phyloP scores from a whole-genome alignment of 2,113 vertebrate genomes.

The Jaculus jaculus region DNA sequence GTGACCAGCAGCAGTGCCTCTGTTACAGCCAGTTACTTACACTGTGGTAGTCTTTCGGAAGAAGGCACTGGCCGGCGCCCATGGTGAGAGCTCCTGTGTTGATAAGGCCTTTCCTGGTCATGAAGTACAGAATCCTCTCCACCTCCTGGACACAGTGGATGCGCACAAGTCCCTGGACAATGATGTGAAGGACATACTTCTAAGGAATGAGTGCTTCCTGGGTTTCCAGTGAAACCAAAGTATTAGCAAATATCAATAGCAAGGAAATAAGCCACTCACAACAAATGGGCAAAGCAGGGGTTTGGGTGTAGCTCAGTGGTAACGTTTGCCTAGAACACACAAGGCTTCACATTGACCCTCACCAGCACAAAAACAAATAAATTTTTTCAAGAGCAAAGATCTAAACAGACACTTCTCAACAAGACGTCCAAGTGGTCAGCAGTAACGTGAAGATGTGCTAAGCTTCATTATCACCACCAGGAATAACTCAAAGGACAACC shows the following conservation, averaged over 20 bases:
- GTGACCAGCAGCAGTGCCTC: too few species aligned
- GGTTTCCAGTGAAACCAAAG: conserved; percentile 52
- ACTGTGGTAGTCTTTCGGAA: too few species aligned
- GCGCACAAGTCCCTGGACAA: conserved; percentile 94
- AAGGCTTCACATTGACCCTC: background rate
- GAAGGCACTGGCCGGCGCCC: too few species aligned
- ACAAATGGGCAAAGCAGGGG: background rate
- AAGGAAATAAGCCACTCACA: background rate
- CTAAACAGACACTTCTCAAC: background rate
- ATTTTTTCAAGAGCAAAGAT: background rate
- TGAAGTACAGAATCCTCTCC: conserved; percentile 94
- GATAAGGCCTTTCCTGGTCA: conserved; percentile 98
- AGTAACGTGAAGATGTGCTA: background rate
- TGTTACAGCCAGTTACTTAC: too few species aligned
- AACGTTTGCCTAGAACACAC: too few species aligned
- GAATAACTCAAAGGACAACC: background rate
- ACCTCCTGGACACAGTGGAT: conserved; percentile 96
- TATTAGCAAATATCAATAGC: conserved; percentile 9
- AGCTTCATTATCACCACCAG: background rate
- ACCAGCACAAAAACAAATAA: background rate
- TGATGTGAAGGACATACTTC: conserved; percentile 92
- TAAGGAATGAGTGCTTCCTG: conserved; percentile 94
- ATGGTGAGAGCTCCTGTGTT: too few species aligned
- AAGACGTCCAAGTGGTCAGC: background rate
- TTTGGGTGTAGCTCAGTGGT: background rate